A percentile compares a stretch with the other conserved stretches of the same genome.
Conservation (phyloP, 2,113 vertebrate genomes). For the Paraplagusia blochii region DNA sequence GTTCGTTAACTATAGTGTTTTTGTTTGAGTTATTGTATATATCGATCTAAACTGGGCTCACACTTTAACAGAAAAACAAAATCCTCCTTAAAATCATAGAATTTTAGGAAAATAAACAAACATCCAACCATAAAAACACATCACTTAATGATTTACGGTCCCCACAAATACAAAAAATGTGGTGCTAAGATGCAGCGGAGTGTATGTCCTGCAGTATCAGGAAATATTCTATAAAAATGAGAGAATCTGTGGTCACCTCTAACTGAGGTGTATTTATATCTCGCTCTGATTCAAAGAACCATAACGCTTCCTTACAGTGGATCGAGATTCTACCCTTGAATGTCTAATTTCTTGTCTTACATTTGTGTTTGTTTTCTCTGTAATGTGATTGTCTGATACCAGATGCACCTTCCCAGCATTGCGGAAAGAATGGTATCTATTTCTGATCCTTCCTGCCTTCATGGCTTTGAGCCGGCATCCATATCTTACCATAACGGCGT, state of each 20-base stretch:
- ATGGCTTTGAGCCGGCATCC: conserved; percentile 47
- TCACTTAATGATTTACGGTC: no score
- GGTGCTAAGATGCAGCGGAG: conserved; percentile 7
- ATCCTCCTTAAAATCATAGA: no score
- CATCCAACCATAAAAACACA: no score
- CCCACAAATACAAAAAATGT: no score
- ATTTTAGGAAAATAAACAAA: no score
- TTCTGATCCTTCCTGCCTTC: conserved; percentile 70
- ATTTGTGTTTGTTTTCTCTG: conserved; percentile 46
- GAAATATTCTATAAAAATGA: conserved; percentile 16
- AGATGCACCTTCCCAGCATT: conserved; percentile 63
- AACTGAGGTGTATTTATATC: conserved; percentile 20
- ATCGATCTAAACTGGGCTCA: no score
- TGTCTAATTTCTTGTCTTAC: conserved; percentile 42
- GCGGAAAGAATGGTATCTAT: conserved; percentile 62
- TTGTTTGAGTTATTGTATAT: no score
- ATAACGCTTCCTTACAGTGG: conserved; percentile 10
- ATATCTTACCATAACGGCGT: conserved; percentile 60
- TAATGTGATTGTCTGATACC: conserved; percentile 47
- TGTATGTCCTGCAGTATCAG: conserved; percentile 24
- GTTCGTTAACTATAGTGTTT: no score
- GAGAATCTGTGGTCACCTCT: conserved; percentile 20
- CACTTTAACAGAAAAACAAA: no score
- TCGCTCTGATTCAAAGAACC: conserved; percentile 17
- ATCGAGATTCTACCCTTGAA: background rate